Conservation (phyloP, 2,797 vertebrate species). For the Allenopithecus nigroviridis region DNA sequence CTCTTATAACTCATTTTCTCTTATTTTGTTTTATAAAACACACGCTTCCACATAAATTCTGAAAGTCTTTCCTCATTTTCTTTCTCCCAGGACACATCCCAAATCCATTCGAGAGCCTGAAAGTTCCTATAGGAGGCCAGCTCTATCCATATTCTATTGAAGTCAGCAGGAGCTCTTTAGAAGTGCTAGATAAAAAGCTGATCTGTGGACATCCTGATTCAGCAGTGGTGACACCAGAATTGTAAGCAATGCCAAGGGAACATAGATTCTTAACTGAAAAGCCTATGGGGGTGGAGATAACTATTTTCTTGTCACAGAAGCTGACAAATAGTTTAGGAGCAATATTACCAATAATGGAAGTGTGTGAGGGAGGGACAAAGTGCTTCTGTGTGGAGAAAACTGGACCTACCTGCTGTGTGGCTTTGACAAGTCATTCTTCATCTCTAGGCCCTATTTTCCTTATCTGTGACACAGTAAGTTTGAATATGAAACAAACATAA, state of each 20-base stretch:
- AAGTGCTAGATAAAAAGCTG: constrained; percentile 38
- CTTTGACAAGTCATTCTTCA: neutral
- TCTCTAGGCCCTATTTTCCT: neutral
- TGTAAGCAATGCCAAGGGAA: constrained; percentile 34
- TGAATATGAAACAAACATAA: constrained; percentile 22
- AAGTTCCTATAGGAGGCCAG: neutral
- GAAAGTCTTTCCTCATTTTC: constrained; percentile 31
- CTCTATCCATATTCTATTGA: neutral
- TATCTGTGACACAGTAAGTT: neutral
- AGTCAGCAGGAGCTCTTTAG: constrained; percentile 43
- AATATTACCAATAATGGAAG: constrained; percentile 17
- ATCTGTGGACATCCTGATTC: constrained; percentile 32
- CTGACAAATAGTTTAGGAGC: neutral
- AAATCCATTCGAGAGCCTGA: neutral
- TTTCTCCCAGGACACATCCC: neutral
- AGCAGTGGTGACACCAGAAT: constrained; percentile 39
- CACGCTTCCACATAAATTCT: constrained; percentile 4
- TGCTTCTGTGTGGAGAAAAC: neutral
- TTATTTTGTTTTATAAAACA: neutral
- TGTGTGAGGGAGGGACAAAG: neutral
- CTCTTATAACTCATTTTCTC: constrained; percentile 23
- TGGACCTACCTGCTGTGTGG: neutral
- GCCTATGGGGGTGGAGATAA: neutral
- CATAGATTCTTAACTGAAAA: constrained; percentile 43
- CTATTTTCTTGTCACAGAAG: constrained; percentile 24